phyloP scores from a whole-genome alignment of 2,888 invertebrate genomes.

The Eupelmus urozonus region DNA sequence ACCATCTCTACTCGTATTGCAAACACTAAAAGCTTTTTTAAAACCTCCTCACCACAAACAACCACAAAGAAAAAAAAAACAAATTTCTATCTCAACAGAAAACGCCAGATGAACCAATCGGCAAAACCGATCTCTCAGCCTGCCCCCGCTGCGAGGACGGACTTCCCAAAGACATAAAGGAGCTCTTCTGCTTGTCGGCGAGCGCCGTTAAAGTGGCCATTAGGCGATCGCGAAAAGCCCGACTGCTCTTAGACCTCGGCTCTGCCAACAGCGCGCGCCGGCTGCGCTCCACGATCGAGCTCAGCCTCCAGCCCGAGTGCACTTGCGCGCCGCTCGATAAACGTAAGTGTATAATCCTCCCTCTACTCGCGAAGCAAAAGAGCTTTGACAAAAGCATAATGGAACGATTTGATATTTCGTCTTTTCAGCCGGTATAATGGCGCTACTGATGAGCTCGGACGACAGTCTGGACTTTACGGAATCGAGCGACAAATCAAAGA shows the following conservation, averaged over 20 bases:
- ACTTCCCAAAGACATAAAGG: constrained; percentile 66
- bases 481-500: constrained; percentile 59
- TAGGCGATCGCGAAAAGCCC: constrained; percentile 67
- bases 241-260: constrained; percentile 69
- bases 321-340: constrained; percentile 70
- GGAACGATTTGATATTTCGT: no score
- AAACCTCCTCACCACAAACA: no score
- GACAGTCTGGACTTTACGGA: constrained; percentile 57
- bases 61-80: no score
- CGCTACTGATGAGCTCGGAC: constrained; percentile 65
- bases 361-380: no score
- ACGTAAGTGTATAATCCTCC: constrained; percentile 63
- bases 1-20: no score
- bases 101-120: not conserved
- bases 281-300: constrained; percentile 66
- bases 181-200: constrained; percentile 69
- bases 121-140: not conserved
- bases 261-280: constrained; percentile 61
- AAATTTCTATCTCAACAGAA: not conserved
- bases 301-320: constrained; percentile 68
- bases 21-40: no score
- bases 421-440: constrained; percentile 70
- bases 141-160: constrained; percentile 71
- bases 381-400: no score
- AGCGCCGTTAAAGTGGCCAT: constrained; percentile 71